Evolutionary conservation across 2,888 invertebrate genomes (phyloP), one percentile per base, ranked within the genome.

Genomic region (Heliconius aoede): DNA sequence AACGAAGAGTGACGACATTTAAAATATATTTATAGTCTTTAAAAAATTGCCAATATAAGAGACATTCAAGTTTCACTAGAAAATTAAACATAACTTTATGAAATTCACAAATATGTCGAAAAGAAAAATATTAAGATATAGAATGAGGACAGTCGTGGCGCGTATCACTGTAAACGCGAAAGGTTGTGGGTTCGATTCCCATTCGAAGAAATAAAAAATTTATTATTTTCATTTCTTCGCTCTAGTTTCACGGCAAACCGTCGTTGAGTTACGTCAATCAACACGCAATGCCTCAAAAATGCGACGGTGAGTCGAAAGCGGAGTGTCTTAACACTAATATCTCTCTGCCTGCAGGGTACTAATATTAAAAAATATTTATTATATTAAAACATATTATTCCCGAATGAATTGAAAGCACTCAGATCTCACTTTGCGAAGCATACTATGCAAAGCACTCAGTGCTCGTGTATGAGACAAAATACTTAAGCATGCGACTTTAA

Each of bases 401-500:
- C 24, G 18, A 72, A 61, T 72, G 28, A 40, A 40, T 60, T 72
- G 40, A 72, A 61, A 72, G 40, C 60, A 26, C 26, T 72, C 18
- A 58, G 21, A 5, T 30, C 55, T 71, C 72, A 60, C 58, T 36
- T 72, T 36, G 40, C 40, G 26, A 60, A 21, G 13, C 26, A n/a
- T 60, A 40, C 72, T 60, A 36, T 26, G 72, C 60, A 60, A 72
- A 61, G 72, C 60, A 69, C 69, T 40, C 36, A 21, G 36, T 72
- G 73, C 73, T 40, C 71, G 55, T 68, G 28, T 69, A 55, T 55
- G 30, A 69, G 69, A 69, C 69, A 69, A 69, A 69, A 69, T 55
- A 69, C 51, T 77, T 58, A 72, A 76, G 36, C 28, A n/a, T 73
- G 55, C 51, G 64, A 72, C 55, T 69, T 74, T 64, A 28, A 76